Base-by-base conservation (phyloP, 2,888 invertebrate species). In the Limnephilus auricula region DNA sequence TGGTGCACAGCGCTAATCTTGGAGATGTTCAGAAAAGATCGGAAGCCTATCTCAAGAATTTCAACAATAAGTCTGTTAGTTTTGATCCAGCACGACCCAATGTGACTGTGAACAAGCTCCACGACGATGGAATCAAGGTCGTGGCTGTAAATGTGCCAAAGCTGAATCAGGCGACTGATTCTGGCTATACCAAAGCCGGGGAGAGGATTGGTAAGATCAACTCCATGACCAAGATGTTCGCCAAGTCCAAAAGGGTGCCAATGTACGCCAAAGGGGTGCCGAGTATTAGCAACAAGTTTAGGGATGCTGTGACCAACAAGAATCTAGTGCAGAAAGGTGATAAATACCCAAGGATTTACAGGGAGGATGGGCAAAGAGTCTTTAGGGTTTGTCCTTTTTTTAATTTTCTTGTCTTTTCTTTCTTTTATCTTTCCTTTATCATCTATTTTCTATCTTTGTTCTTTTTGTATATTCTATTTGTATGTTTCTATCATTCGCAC, bases 361-460 rank as follows among this genome's bases (percentile, higher is more conserved):
- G 93, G 90, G 90, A 32, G 18, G 93, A 93, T 83, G 93, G 93
- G 25, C 92, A 93, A 83, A 86, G 93, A 85, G 92, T 93, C 40
- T 93, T 79, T 79, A 92, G 93, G 93, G 93, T 93, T 92, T 86
- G 92, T 92, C 45, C 45, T 10, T 78, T 37, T 85, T 25, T 65
- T 65, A 5, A 6, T 65, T 50, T 65, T 6, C n/a, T 18, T 90
- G 10, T 78, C 12, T 79, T 31, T n/a, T 90, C 45, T 90, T 10
- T 65, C 40, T 79, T 0, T 40, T 18, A 40, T 89, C 78, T 89
- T 78, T 65, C n/a, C 34, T 18, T 89, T 32, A n/a, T 32, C 31
- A 18, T 32, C 31, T 18, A 32, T 82, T 34, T 15, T 82, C 82
- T 32, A 6, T 9, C 5, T 18, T 5, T 50, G 18, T 50, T 50